phyloP scores from a whole-genome alignment of 2,888 invertebrate genomes.

The Eustalomyia histrio region DNA sequence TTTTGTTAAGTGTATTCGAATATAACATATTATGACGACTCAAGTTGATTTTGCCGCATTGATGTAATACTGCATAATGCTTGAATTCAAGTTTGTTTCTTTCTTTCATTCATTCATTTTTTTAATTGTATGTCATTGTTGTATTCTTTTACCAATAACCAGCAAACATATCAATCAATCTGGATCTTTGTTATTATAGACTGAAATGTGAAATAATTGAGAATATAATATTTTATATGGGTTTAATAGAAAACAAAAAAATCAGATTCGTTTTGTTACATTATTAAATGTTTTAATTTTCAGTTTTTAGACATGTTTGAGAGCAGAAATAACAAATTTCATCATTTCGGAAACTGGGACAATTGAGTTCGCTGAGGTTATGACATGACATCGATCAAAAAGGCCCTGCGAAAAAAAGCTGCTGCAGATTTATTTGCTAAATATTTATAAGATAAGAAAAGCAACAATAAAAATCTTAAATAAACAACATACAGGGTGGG shows the following conservation, averaged over 20 bases:
- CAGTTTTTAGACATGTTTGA: no score
- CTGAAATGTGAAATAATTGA: neutral
- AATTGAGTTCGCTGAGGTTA: no score
- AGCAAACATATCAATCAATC: constrained; percentile 7
- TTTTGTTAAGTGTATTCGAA: neutral
- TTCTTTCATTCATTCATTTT: neutral
- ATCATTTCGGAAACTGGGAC: no score
- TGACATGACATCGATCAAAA: no score
- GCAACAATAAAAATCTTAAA: no score
- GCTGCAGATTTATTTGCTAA: no score
- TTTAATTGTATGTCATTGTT: neutral
- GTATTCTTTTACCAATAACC: neutral
- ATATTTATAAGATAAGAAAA: no score
- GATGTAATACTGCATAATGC: neutral
- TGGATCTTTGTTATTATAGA: neutral
- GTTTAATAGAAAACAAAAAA: neutral
- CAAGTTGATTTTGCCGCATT: neutral
- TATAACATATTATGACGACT: neutral
- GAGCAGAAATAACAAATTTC: no score
- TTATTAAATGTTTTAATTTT: neutral
- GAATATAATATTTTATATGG: neutral
- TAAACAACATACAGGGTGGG: no score
- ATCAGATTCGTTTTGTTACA: constrained; percentile 2
- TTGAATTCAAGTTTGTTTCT: neutral
- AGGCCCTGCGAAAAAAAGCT: no score